Base-by-base conservation (phyloP, 1,140 invertebrate species). In the Agraylea sexmaculata region DNA sequence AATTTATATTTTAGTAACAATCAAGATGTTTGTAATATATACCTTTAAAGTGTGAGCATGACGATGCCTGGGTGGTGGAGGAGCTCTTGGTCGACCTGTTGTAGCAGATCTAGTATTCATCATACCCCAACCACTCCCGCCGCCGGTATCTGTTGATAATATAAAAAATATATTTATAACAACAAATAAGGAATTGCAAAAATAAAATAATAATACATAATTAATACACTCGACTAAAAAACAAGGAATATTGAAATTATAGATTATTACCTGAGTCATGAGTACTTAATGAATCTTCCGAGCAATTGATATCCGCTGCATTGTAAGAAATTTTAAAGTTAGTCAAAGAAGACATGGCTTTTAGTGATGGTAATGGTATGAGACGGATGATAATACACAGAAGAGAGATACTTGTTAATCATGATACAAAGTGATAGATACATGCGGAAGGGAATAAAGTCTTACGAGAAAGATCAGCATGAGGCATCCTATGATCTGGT, bases 1-100 rank as follows among this genome's bases (percentile, higher is more conserved):
- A 25, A 5, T 15, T 10, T 15, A 32, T 10, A 10, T 5, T 10
- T 32, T 32, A 10, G 16, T 7, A 32, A 32, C 5, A 32, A 10
- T 15, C 7, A 5, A 32, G 30, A n/a, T 10, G 8, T 32, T 12
- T 32, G 6, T 10, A 32, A 32, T 7, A 7, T 12, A 51, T 64
- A 82, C 78, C 66, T 88, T 88, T 12, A 87, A 56, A 2, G 83
- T 87, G 60, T 88, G 82, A 51, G 80, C 83, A 44, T 78, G 79
- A 12, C 81, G 70, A 42, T 78, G 71, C 10, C 81, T 62, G 8
- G 49, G 47, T 20, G 55, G 59, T 21, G 61, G 61, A 6, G 60
- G 61, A 10, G 57, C 57, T 11, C 60, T 56, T 1, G 61, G 57
- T 4, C 62, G 54, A 4, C 85, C 85, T 7, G 85, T 87, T 11